Evolutionary conservation across 2,797 vertebrate species (phyloP).

Genomic region (Coilia nasus): DNA sequence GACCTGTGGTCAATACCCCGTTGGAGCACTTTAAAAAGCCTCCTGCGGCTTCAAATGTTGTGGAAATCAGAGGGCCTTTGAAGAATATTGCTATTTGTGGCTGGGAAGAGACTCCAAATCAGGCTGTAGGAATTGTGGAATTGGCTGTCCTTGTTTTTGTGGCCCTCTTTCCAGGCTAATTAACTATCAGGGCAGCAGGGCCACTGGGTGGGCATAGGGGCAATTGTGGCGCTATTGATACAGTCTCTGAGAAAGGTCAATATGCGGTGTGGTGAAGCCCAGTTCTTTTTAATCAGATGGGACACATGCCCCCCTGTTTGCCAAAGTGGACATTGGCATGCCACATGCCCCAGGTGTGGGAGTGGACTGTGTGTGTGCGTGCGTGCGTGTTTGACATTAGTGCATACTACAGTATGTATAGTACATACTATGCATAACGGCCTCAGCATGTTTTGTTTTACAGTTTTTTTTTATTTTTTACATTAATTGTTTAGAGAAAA

Average conservation of each 20-base stretch:
- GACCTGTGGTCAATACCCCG: not conserved
- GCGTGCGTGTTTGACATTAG: too few species aligned
- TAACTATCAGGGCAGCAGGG: conserved; percentile 29
- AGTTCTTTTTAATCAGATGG: conserved; percentile 32
- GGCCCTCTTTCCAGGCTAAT: conserved; percentile 45
- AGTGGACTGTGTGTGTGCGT: not conserved
- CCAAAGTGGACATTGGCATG: too few species aligned
- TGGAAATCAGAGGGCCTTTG: not conserved
- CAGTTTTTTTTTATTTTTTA: not conserved
- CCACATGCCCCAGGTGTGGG: not conserved
- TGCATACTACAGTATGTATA: too few species aligned
- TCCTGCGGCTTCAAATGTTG: not conserved
- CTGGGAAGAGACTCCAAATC: not conserved
- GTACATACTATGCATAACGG: too few species aligned
- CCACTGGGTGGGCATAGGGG: conserved; percentile 29
- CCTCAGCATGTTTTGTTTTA: too few species aligned
- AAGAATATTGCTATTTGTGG: not conserved
- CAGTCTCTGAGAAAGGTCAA: conserved; percentile 42
- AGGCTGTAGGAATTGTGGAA: not conserved
- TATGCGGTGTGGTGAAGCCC: conserved; percentile 37
- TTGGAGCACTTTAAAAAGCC: not conserved
- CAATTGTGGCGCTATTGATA: conserved; percentile 38
- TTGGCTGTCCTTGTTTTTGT: not conserved
- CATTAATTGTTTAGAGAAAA: not conserved
- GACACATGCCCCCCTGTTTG: not conserved